phyloP scores from a whole-genome alignment of 2,113 vertebrate species.

The Colius striatus region DNA sequence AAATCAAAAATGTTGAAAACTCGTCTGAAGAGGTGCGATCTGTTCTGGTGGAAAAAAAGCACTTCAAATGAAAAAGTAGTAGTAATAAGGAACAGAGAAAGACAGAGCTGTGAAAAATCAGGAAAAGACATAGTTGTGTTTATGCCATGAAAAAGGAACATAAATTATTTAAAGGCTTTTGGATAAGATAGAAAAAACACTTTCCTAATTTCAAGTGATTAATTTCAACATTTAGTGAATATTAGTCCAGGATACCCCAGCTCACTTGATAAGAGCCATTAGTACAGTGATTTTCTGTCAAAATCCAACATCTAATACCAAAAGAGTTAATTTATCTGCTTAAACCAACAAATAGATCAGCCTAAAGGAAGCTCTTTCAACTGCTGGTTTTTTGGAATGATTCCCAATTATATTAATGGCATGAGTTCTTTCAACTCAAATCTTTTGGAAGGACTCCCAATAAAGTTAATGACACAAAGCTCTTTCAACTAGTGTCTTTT shows the following conservation, averaged over 20 bases:
- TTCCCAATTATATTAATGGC: not conserved
- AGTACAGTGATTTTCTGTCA: not conserved
- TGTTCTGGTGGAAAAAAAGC: not conserved
- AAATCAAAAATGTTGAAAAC: not conserved
- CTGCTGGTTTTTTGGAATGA: not conserved
- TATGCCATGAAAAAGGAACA: not conserved
- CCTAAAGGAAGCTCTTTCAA: not conserved
- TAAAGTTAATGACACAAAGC: slow-evolving; percentile 37
- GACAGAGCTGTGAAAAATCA: not conserved
- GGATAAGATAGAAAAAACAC: not conserved
- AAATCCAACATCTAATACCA: not conserved
- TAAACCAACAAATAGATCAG: slow-evolving; percentile 24
- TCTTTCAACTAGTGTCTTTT: slow-evolving; percentile 41
- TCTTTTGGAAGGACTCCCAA: slow-evolving; percentile 1
- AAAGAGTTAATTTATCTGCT: slow-evolving; percentile 1
- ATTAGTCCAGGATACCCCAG: not conserved
- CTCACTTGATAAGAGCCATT: not conserved
- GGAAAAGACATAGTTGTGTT: not conserved
- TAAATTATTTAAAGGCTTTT: not conserved
- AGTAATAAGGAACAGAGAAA: not conserved
- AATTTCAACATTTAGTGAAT: not conserved
- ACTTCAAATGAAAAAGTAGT: not conserved
- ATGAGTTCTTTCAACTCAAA: slow-evolving; percentile 41
- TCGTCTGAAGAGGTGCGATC: not conserved
- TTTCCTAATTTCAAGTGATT: not conserved